Evolutionary conservation across 2,888 invertebrate species (phyloP).

Genomic region (Drosophila tripunctata): DNA sequence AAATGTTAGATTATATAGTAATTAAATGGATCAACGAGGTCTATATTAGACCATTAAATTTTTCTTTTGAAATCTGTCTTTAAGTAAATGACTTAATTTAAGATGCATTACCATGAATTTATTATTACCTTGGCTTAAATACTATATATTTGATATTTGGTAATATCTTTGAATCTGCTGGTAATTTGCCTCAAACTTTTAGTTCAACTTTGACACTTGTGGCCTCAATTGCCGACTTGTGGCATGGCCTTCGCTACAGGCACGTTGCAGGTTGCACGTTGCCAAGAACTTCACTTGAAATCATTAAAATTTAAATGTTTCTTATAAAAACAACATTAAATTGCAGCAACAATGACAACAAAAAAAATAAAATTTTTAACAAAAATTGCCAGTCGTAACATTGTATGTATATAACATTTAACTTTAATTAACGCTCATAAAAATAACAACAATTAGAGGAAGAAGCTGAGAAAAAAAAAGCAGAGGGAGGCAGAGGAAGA

Average conservation of each 20-base stretch:
- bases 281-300: conserved; percentile 25
- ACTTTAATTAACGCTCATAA: conserved; percentile 70
- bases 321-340: conserved; percentile 21
- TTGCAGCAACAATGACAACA: conserved; percentile 6
- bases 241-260: conserved; percentile 23
- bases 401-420: conserved; percentile 57
- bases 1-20: too few species aligned
- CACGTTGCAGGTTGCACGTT: not conserved
- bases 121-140: too few species aligned
- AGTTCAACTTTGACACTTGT: conserved; percentile 7
- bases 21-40: too few species aligned
- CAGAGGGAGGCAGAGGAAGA: not conserved
- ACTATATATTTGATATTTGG: not conserved
- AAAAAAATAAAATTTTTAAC: conserved; percentile 6
- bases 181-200: not conserved
- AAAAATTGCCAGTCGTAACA: conserved; percentile 13
- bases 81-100: too few species aligned
- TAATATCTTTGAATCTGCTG: not conserved
- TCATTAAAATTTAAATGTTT: conserved; percentile 54
- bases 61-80: too few species aligned
- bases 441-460: conserved; percentile 20
- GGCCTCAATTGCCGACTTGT: conserved; percentile 30
- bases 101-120: too few species aligned
- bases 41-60: too few species aligned
- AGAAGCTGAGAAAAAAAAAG: too few species aligned